Base-by-base conservation (phyloP, 2,113 vertebrate species). In the Mus spicilegus region DNA sequence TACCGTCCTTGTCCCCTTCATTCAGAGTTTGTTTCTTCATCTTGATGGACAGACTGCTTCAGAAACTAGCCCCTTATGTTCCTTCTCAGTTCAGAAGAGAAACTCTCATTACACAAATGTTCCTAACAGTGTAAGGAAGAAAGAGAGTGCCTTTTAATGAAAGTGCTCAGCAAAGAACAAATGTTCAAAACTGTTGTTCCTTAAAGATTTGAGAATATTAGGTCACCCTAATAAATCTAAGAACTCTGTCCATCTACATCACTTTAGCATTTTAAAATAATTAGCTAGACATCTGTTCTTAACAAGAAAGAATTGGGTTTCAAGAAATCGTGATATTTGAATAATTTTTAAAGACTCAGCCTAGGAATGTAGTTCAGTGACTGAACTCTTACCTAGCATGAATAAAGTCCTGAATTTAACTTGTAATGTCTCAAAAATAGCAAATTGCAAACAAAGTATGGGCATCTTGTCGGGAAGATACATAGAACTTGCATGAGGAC, bases 231-330 rank as follows among this genome's bases (percentile, higher is more conserved):
- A 89, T 56, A 89, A 89, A 77, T 10, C 3, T 65, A 81, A 72
- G 75, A 33, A 95, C 36, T 77, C 61, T 96, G 36, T 88, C 69
- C 96, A 73, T 89, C 84, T 73, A 84, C 20, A 88, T 93, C 24
- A 19, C 11, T 70, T 69, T 51, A 92, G 16, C 49, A 58, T 75
- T 92, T 88, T 56, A 30, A 88, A 75, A 58, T 82, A 89, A 90
- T 72, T 87, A 33, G 39, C 10, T 87, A 91, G 19, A 6, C 49
- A 72, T 82, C n/a, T 73, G 36, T 87, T 51, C 58, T 82, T 81
- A 63, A 46, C 33, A 87, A 61, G 65, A 93, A 94, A 94, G 7
- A 81, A 26, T 22, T 76, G 8, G 10, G 51, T 26, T 89, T 51
- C 20, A 93, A 89, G 61, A 78, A 92, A 77, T 6, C 26, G 67